Conservation (phyloP, 2,113 vertebrate species). For the Serilophus lunatus region DNA sequence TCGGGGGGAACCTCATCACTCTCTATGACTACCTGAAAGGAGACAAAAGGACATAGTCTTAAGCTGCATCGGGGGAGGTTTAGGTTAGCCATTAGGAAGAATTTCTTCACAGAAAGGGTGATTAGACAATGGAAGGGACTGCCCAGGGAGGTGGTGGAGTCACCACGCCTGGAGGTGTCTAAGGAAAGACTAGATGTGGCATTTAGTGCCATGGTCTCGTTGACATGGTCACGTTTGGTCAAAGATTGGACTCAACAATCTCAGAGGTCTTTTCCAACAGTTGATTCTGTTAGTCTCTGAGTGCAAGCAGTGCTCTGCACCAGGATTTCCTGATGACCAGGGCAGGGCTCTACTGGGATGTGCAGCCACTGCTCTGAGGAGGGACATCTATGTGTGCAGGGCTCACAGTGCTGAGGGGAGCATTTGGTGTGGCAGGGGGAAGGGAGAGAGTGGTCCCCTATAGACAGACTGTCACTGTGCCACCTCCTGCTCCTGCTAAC, state of each 20-base stretch:
- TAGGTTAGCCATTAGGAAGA: neutral
- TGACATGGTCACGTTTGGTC: neutral
- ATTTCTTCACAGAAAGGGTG: neutral
- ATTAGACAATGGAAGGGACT: neutral
- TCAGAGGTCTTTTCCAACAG: neutral
- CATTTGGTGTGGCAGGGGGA: accelerated
- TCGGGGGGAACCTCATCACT: too few species aligned
- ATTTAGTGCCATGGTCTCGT: neutral
- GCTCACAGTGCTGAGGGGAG: accelerated
- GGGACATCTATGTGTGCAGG: accelerated
- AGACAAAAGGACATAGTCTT: neutral
- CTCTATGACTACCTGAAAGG: too few species aligned
- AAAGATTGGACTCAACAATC: neutral
- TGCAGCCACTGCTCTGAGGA: accelerated
- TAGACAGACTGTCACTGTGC: neutral
- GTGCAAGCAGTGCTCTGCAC: accelerated
- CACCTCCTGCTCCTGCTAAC: neutral
- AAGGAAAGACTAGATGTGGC: neutral
- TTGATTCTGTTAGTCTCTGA: neutral
- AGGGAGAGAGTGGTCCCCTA: accelerated
- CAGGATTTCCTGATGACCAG: neutral
- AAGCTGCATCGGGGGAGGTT: neutral
- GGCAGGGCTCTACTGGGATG: accelerated
- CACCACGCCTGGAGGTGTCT: neutral
- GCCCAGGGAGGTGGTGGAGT: neutral